Percentiles rank a stretch among this genome's conserved stretches.
These are phyloP conservation scores for Columba janthina DNA, from an alignment of 2,113 vertebrate genomes.

Conservation along the genomic window DNA sequence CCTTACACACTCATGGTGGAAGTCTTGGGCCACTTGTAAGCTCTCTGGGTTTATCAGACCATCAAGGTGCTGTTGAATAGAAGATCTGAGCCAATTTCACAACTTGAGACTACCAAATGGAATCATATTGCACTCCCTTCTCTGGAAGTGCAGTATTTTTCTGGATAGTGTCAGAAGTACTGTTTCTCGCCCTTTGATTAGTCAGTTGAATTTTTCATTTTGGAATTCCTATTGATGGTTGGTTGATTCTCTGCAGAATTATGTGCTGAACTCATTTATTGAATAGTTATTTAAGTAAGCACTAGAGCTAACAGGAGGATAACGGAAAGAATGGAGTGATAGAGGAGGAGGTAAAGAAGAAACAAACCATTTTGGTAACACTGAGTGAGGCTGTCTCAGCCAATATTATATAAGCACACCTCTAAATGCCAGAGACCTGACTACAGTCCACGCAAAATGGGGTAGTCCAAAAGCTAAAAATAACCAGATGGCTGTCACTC, in stretches of 20 bases:
- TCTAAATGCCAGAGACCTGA: neutral
- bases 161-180: rapidly evolving
- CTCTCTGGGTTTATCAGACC: neutral
- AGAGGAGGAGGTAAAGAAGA: neutral
- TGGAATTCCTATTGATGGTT: neutral
- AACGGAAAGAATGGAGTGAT: neutral
- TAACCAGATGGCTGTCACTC: neutral
- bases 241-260: neutral
- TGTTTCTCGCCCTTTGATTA: neutral
- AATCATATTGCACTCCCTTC: neutral
- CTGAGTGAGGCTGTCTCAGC: neutral
- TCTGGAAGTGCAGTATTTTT: neutral
- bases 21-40: neutral
- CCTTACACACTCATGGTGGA: neutral
- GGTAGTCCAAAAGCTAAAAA: neutral
- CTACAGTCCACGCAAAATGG: neutral
- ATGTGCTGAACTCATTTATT: neutral
- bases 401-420: neutral
- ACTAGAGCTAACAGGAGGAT: neutral
- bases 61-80: neutral
- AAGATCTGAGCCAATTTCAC: neutral
- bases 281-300: neutral
- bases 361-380: neutral
- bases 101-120: neutral
- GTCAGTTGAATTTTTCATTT: neutral